Percentiles rank a stretch among this genome's conserved stretches.
These are phyloP conservation scores for Stegodyphus mimosarum DNA, from an alignment of 1,140 invertebrate genomes.

Conservation along the genomic window DNA sequence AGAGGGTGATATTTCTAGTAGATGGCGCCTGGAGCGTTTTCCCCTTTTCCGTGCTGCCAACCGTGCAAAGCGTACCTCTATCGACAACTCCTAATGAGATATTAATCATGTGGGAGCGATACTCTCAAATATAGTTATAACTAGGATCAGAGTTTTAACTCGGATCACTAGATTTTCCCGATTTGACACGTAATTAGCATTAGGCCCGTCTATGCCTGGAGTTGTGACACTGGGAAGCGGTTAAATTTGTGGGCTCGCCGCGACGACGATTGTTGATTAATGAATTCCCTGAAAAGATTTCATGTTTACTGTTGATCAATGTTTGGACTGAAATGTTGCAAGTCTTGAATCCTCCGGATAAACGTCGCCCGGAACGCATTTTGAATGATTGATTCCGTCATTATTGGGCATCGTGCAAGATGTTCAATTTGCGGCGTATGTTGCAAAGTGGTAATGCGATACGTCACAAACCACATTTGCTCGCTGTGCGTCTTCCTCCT, in stretches of 20 bases:
- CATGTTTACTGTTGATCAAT: too few relatives aligned
- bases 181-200: conserved; percentile 59
- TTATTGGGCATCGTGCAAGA: neutral
- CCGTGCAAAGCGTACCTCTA: too few relatives aligned
- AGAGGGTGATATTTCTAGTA: too few relatives aligned
- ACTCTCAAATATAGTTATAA: conserved; percentile 14
- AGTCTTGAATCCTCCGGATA: neutral
- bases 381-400: conserved; percentile 52
- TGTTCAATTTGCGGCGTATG: too few relatives aligned
- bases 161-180: conserved; percentile 50
- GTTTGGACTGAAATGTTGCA: too few relatives aligned
- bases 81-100: conserved; percentile 48
- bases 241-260: conserved; percentile 1
- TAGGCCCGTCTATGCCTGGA: neutral
- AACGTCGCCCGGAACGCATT: conserved; percentile 1
- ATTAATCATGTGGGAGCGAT: conserved; percentile 48
- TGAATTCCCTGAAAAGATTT: conserved; percentile 29
- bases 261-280: conserved; percentile 45
- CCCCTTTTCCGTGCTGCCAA: too few relatives aligned
- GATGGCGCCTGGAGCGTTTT: too few relatives aligned
- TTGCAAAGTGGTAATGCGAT: too few relatives aligned
- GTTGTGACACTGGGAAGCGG: conserved; percentile 3
- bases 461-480: too few relatives aligned
- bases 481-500: too few relatives aligned
- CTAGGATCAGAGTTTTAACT: conserved; percentile 29